Base-by-base conservation (phyloP, 1,140 invertebrate species). In the Pinna nobilis region DNA sequence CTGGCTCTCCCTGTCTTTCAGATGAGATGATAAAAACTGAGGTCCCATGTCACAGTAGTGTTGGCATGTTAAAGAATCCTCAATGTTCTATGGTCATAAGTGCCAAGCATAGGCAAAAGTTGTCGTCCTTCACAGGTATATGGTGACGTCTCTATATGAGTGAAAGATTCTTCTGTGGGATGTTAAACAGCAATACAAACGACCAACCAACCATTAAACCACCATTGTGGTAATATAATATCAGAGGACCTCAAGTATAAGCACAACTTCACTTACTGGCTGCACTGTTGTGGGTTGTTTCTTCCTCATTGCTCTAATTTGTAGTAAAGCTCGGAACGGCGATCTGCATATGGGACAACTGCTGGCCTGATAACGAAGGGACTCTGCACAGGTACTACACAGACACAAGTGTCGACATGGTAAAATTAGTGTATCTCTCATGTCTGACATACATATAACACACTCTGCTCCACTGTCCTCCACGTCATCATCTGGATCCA, bases 381-480 rank as follows among this genome's bases (percentile, higher is more conserved):
- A 98, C 89, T 99, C 97, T 0, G 97, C 98, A 90, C 98, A 99
- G 0, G 94, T 94, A 89, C 98, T 97, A 87, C 98, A 99, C 64
- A 99, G 89, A 86, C 98, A 99, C 18, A 99, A 92, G 90, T 99
- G 98, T 35, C 98, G 92, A 87, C 98, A 99, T 0, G 98, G 98
- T 76, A 99, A 91, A 80, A 99, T 99, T 23, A 99, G 90, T 0
- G 98, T 99, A 88, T 99, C 98, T 0, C 98, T 91, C 15, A 96
- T 94, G 87, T 99, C 97, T 84, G 95, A 97, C 97, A 99, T 99
- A 88, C 98, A 99, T 84, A 99, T 99, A 13, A 99, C 98, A 91
- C 98, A 99, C 90, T 99, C 98, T 11, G 95, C 95, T 18, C 97
- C 96, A 87, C 96, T 97, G 84, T 99, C 97, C 84, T 99, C 97